Base-by-base conservation (phyloP, 2,113 vertebrate genomes). In the Gavia stellata region DNA sequence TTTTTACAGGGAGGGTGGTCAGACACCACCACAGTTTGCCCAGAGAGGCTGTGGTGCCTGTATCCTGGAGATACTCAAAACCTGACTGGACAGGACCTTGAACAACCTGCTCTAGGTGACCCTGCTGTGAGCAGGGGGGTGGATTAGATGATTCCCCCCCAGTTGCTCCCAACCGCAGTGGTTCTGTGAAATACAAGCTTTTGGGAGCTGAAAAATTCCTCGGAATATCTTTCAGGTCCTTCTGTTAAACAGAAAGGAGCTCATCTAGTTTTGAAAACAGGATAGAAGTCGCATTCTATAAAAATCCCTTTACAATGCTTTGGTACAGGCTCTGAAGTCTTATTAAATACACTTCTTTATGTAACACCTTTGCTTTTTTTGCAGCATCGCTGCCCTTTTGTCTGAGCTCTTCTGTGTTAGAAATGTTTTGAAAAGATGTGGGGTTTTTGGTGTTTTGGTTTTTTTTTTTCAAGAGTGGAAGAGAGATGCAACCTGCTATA, bases 211-310 rank as follows among this genome's bases (percentile, higher is more conserved):
- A 90, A 90, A 80, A 34, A 65, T 91, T 81, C 81, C 83, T 59
- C 4, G 0, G 86, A 65, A 16, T 67, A 21, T 29, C 66, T 93
- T 93, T 90, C 38, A 67, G 86, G 62, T 91, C 87, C 40, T 75
- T 61, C 50, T 40, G 40, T 70, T 73, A 82, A 84, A 80, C 44
- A 82, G 89, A 90, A 83, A 36, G 59, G 78, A 82, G 42, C 74
- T 89, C 66, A 55, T 63, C 84, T 17, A 80, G 81, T 89, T 94
- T 89, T 94, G 81, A 96, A 95, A 97, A 95, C 91, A 91, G 86
- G 94, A 91, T 73, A 13, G 78, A 80, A 78, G 44, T 87, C 38
- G 45, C 29, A 8, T 93, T 73, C 81, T 96, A 75, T 95, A 94
- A 91, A 94, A 90, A 80, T 66, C 70, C 38, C 55, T 88, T 70